A percentile compares a stretch with the other conserved stretches of the same genome.
Conservation (phyloP, 1,140 invertebrate genomes). For the Drosophila auraria region DNA sequence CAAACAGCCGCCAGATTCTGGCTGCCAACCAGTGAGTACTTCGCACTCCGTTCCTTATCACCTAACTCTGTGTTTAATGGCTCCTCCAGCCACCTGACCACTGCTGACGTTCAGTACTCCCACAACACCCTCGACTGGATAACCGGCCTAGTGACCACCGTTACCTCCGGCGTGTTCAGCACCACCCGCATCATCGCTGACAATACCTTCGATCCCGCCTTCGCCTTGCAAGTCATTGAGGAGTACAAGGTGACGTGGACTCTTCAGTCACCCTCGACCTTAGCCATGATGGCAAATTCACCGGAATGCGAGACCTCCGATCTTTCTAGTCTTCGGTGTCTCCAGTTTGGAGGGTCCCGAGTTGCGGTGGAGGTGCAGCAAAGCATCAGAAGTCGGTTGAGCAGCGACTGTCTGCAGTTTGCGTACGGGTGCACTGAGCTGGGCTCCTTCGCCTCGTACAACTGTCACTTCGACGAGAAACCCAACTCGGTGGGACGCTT, state of each 20-base stretch:
- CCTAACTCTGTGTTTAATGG: not conserved
- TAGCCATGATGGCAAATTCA: conserved; percentile 42
- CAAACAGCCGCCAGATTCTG: conserved; percentile 85
- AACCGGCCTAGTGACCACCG: conserved; percentile 25
- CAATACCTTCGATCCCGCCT: conserved; percentile 36
- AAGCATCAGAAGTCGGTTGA: conserved; percentile 25
- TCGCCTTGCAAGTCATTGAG: conserved; percentile 17
- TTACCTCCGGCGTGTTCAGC: conserved; percentile 43
- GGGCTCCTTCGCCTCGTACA: conserved; percentile 20
- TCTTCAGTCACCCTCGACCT: conserved; percentile 15
- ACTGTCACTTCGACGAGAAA: conserved; percentile 40
- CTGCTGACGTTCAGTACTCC: conserved; percentile 47
- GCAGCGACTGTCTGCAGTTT: conserved; percentile 23
- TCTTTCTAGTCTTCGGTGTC: conserved; percentile 22
- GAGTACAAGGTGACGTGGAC: conserved; percentile 54
- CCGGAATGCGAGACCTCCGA: conserved; percentile 15
- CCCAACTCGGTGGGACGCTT: conserved; percentile 50
- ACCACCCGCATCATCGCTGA: conserved; percentile 48
- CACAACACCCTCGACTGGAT: conserved; percentile 61
- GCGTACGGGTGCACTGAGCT: conserved; percentile 54
- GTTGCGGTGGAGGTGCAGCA: conserved; percentile 32
- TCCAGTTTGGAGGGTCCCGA: conserved; percentile 37
- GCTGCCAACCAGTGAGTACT: conserved; percentile 13
- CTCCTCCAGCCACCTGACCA: conserved; percentile 20
- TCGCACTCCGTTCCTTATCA: accelerated